Base-by-base conservation (phyloP, 2,888 invertebrate species). In the Acronicta leporina region DNA sequence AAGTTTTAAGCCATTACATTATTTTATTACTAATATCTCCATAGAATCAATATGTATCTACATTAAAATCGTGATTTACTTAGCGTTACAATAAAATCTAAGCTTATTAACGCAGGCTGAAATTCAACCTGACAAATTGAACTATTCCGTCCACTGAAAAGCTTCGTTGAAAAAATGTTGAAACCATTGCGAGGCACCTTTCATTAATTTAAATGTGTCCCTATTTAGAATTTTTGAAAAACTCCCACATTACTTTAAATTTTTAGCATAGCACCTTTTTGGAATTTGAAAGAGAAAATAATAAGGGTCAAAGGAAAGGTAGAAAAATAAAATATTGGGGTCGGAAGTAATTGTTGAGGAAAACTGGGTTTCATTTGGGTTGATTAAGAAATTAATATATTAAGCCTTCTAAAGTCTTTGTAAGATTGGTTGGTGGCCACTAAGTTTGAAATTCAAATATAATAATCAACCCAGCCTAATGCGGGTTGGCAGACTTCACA, bases 131-230 rank as follows among this genome's bases (percentile, higher is more conserved):
- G 53, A 70, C 42, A 66, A 75, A 75, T 73, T 47, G 63, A n/a
- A 46, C 63, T 53, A 55, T 49, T 47, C 54, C 14, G 11, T 38
- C 15, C 13, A 30, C 33, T 25, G 15, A 53, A 54, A 46, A 35
- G 16, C 20, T 16, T n/a, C n/a, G n/a, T n/a, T 48, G 40, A 15
- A 50, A 35, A 42, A 38, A 33, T 43, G 42, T 41, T 47, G 27
- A 54, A 59, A 54, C 55, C 50, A 55, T 63, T 60, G 61, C 40
- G 45, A 60, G 45, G 38, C 16, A 40, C 50, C 27, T 71, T 46
- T 53, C 56, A 71, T 73, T 71, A 75, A 71, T 59, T 71, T 66
- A 46, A 75, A 67, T 71, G 63, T 30, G 40, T 7, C 15, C n/a
- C 44, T 58, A 59, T 63, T 66, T 66, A 75, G 54, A 64, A 10